phyloP scores from a whole-genome alignment of 2,888 invertebrate genomes.

The Pyrgus malvae region DNA sequence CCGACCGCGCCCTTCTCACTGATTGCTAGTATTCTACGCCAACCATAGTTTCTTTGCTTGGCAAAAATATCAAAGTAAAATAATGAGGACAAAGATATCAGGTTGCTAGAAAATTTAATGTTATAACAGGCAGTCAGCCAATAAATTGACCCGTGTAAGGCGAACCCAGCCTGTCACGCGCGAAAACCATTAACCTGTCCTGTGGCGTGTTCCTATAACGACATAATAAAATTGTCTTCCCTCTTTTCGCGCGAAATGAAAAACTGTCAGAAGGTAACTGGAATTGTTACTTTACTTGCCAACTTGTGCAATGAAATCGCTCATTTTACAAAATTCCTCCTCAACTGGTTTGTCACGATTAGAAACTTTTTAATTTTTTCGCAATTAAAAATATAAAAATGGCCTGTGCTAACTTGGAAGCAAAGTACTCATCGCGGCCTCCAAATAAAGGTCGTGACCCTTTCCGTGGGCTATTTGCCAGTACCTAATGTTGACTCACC shows the following conservation, averaged over 20 bases:
- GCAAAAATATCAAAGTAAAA: no score
- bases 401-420: slow-evolving; percentile 26
- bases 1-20: no score
- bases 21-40: no score
- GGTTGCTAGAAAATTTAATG: slow-evolving; percentile 12
- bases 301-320: background rate
- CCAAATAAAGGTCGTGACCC: slow-evolving; percentile 72
- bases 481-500: slow-evolving; percentile 61
- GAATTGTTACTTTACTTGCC: background rate
- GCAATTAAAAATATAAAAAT: slow-evolving; percentile 5
- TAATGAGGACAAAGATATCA: slow-evolving; percentile 4
- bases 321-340: background rate
- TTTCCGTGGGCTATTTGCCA: slow-evolving; percentile 68
- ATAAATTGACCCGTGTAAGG: slow-evolving; percentile 27
- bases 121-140: slow-evolving; percentile 21
- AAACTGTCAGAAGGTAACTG: slow-evolving; percentile 11
- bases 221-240: slow-evolving; percentile 18
- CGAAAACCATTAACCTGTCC: slow-evolving; percentile 25
- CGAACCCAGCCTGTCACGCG: slow-evolving; percentile 21
- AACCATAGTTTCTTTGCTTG: no score
- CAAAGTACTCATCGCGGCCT: slow-evolving; percentile 44
- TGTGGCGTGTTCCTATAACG: slow-evolving; percentile 19
- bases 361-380: slow-evolving; percentile 16
- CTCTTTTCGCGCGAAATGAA: slow-evolving; percentile 4
- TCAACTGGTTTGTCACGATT: slow-evolving; percentile 11